Conservation (phyloP, 2,113 vertebrate species). For the Isurus oxyrinchus region DNA sequence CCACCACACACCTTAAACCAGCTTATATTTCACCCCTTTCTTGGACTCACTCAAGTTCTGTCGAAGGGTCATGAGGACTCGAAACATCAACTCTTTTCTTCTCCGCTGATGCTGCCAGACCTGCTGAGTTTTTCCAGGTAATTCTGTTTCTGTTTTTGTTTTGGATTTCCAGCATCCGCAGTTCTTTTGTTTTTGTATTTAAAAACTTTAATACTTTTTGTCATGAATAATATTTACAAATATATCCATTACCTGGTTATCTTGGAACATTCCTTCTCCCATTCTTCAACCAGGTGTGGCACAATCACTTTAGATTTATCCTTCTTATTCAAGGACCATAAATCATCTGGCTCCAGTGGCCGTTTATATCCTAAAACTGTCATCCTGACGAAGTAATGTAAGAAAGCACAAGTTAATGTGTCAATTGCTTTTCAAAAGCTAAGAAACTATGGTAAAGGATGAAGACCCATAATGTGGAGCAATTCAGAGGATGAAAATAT, state of each 20-base stretch:
- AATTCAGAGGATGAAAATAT: neutral
- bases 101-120: too few relatives aligned
- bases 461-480: neutral
- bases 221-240: neutral
- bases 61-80: too few relatives aligned
- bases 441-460: neutral
- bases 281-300: slow-evolving; percentile 68
- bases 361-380: slow-evolving; percentile 74
- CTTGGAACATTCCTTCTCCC: slow-evolving; percentile 75
- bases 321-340: slow-evolving; percentile 84
- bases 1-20: too few relatives aligned
- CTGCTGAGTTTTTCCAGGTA: too few relatives aligned
- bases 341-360: slow-evolving; percentile 78
- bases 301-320: slow-evolving; percentile 76
- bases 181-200: too few relatives aligned
- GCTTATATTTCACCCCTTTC: too few relatives aligned
- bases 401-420: neutral
- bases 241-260: slow-evolving; percentile 67
- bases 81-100: too few relatives aligned
- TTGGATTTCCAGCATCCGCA: too few relatives aligned
- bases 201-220: neutral
- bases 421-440: neutral
- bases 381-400: slow-evolving; percentile 57
- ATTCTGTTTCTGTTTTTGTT: too few relatives aligned
- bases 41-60: too few relatives aligned